These are phyloP conservation scores for Caerostris extrusa DNA, from an alignment of 1,140 invertebrate species.

Conservation along the genomic window DNA sequence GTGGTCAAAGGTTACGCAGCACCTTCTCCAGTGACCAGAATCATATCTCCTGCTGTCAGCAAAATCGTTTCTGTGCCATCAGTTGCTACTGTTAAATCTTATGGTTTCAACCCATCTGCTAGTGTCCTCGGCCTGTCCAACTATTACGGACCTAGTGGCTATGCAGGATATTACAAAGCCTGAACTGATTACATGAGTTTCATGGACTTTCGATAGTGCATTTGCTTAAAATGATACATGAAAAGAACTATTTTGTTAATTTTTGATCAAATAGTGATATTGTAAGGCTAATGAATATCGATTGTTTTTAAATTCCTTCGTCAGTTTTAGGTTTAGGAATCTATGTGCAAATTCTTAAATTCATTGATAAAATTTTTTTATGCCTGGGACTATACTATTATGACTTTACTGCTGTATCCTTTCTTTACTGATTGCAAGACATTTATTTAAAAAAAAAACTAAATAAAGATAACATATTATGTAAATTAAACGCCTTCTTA, in stretches of 20 bases:
- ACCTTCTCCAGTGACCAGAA: background rate
- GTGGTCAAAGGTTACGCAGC: background rate
- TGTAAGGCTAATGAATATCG: too few relatives aligned
- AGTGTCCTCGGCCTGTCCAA: background rate
- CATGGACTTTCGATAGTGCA: background rate
- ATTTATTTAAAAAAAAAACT: too few relatives aligned
- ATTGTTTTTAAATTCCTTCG: too few relatives aligned
- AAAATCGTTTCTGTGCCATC: background rate
- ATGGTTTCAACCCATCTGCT: background rate
- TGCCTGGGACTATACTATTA: too few relatives aligned
- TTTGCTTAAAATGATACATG: background rate
- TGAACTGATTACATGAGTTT: background rate
- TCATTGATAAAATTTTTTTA: too few relatives aligned
- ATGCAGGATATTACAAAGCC: conserved; percentile 18
- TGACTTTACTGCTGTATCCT: too few relatives aligned
- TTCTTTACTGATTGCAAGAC: too few relatives aligned
- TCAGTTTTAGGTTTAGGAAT: background rate
- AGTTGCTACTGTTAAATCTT: background rate
- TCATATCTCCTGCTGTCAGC: background rate
- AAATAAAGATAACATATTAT: too few relatives aligned
- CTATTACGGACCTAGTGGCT: background rate
- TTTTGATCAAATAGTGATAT: background rate
- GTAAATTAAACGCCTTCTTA: too few relatives aligned
- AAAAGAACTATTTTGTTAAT: background rate
- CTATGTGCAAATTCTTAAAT: too few relatives aligned